A percentile compares a stretch with the other conserved stretches of the same genome.
phyloP scores from a whole-genome alignment of 2,888 invertebrate genomes.

The Altica lythri region DNA sequence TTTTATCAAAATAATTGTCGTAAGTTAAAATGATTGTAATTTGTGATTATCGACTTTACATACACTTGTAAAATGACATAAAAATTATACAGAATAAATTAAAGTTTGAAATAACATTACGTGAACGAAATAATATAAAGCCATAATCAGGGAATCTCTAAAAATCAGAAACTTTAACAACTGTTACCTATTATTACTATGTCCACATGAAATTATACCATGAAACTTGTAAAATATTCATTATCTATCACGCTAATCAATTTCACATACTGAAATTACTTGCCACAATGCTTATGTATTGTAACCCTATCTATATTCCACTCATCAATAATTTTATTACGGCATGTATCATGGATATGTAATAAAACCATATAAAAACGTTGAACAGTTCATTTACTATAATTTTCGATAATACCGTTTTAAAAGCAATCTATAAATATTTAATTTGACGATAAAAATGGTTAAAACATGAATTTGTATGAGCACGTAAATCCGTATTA shows the following conservation, averaged over 20 bases:
- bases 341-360: slow-evolving; percentile 26
- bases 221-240: slow-evolving; percentile 45
- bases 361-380: slow-evolving; percentile 35
- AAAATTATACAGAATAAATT: slow-evolving; percentile 16
- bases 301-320: slow-evolving; percentile 21
- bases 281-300: slow-evolving; percentile 32
- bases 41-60: no score
- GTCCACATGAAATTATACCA: slow-evolving; percentile 45
- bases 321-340: slow-evolving; percentile 17
- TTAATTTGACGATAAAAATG: slow-evolving; percentile 31
- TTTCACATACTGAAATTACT: slow-evolving; percentile 39
- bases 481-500: slow-evolving; percentile 6
- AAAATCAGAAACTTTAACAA: slow-evolving; percentile 44
- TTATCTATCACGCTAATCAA: slow-evolving; percentile 48
- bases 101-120: slow-evolving; percentile 20
- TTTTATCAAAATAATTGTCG: no score
- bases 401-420: slow-evolving; percentile 30
- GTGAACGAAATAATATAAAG: slow-evolving; percentile 34
- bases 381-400: slow-evolving; percentile 31
- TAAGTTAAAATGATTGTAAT: no score
- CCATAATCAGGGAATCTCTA: slow-evolving; percentile 32
- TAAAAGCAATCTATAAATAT: slow-evolving; percentile 24
- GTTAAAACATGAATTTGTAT: slow-evolving; percentile 23
- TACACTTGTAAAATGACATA: no score
- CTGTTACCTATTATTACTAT: slow-evolving; percentile 42